Base-by-base conservation (phyloP, 1,140 invertebrate species). In the Zaprionus vittiger region DNA sequence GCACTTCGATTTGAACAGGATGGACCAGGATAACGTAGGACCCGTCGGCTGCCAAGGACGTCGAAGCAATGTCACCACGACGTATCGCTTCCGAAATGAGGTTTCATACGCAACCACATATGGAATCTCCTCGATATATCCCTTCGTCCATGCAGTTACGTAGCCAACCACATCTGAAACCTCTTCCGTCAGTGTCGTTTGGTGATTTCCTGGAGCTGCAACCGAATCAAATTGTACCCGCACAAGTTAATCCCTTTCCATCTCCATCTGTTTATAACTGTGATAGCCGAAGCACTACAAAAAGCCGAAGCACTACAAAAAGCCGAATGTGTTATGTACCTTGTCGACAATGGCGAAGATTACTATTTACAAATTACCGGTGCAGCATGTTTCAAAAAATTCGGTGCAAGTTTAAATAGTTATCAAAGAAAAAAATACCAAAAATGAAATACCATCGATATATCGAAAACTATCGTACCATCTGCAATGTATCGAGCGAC, bases 1-100 rank as follows among this genome's bases (percentile, higher is more conserved):
- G 69, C 12, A 73, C 26, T 82, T 77, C 7, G 69, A 79, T 49
- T 38, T 80, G 6, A 15, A 31, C 11, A 56, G 73, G 6, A 73
- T 60, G 3, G 73, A 71, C 9, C 38, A 64, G 1, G 61, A 85
- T 26, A 20, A 56, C 12, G 24, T 22, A 2, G 59, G 9, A n/a
- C 15, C 2, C 9, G 61, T 28, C 4, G 9, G 41, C 0, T 22
- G 17, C 34, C 5, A 15, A 31, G 67, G 69, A 1, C 73, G 62
- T 15, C 60, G 72, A 14, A 65, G 72, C 17, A 85, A 85, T 67
- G 79, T 81, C 6, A 70, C 54, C 26, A 6, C 26, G 5, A 6
- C 26, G 26, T 28, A 28, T 28, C 26, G 26, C 26, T 28, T 28
- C 5, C 26, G 5, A 6, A 28, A 28, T 5, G 1, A 28, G 26